Evolutionary conservation across 2,888 invertebrate species (phyloP).

Genomic region (Hyalella azteca): DNA sequence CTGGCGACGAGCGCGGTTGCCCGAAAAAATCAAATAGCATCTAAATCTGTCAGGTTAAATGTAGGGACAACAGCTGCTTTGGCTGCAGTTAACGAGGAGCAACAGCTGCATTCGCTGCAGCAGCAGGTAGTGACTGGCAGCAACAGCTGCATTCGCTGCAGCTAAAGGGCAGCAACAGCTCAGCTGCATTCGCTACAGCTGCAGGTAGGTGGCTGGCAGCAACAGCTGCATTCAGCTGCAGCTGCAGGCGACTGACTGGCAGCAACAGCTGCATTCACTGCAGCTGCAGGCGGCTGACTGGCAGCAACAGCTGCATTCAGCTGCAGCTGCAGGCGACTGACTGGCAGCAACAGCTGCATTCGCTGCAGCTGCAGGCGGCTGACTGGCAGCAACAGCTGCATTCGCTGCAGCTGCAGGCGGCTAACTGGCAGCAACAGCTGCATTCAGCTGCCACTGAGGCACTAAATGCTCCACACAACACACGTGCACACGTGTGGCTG

Average conservation of each 20-base stretch:
- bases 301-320: background rate
- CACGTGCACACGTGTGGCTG: no score
- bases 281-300: background rate
- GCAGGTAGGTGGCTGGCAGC: background rate
- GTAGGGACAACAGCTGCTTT: background rate
- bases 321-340: background rate
- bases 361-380: no score
- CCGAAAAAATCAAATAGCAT: no score
- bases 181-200: background rate
- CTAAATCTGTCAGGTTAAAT: background rate
- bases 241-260: background rate
- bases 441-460: no score
- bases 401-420: no score
- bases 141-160: background rate
- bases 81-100: constrained; percentile 4
- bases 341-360: no score
- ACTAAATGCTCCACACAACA: no score
- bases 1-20: background rate
- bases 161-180: background rate
- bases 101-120: background rate
- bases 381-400: no score
- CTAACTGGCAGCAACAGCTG: no score
- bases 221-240: background rate
- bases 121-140: background rate
- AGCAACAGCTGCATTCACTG: background rate